phyloP scores from a whole-genome alignment of 2,113 vertebrate species.

The Antechinus stuartii region DNA sequence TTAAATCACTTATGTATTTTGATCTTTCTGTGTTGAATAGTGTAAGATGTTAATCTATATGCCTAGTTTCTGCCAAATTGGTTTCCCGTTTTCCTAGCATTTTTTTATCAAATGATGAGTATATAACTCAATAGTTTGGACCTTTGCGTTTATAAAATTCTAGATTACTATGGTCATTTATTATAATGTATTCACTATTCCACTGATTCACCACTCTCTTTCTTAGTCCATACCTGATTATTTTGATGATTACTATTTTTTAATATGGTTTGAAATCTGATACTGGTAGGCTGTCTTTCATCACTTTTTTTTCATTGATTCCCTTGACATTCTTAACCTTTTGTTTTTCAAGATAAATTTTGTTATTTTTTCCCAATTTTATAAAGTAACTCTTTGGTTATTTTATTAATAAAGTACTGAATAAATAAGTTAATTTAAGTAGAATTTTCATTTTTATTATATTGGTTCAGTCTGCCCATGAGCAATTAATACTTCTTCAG shows the following conservation, averaged over 20 bases:
- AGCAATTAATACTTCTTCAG: background rate
- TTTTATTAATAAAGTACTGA: background rate
- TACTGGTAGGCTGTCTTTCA: background rate
- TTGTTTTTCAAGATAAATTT: background rate
- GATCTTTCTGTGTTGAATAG: too few relatives aligned
- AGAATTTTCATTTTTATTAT: background rate
- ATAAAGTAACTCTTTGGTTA: background rate
- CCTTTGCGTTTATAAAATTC: background rate
- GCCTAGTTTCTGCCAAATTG: too few relatives aligned
- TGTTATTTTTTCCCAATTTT: background rate
- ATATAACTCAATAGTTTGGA: background rate
- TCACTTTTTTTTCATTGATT: background rate
- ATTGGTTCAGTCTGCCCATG: background rate
- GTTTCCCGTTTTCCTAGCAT: background rate
- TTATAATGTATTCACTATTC: background rate
- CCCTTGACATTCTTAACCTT: background rate
- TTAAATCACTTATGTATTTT: too few relatives aligned
- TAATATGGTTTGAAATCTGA: background rate
- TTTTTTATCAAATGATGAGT: background rate
- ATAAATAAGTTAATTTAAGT: background rate
- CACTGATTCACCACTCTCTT: background rate
- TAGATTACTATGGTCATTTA: background rate
- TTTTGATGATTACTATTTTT: background rate
- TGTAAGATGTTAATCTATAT: too few relatives aligned
- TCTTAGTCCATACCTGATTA: background rate